Base-by-base conservation (phyloP, 2,797 vertebrate species). In the Enteromius fasciolatus region DNA sequence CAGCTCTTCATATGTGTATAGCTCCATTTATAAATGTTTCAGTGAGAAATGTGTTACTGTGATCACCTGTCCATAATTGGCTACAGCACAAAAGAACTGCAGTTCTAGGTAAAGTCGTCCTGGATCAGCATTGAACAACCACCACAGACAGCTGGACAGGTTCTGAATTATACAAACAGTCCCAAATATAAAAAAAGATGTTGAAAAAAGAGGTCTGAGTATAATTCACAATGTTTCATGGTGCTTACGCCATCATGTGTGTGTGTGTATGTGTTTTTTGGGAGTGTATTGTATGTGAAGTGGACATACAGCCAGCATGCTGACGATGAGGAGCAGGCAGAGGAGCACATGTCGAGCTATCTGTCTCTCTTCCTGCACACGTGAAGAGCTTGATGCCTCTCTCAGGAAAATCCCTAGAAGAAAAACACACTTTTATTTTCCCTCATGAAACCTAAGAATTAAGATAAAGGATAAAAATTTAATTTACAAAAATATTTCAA, bases 71-170 rank as follows among this genome's bases (percentile, higher is more conserved):
- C 97, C 98, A 87, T 98, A 99, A 93, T 99, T 99, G 83, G 96
- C 96, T 68, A 98, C 96, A 1, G 97, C 97, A 86, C 98, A 99
- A 93, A 99, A 99, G 92, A 99, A 99, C 92, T 99, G 98, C 78
- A 99, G 89, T 77, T 99, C 98, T 15, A 99, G 95, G 85, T 99
- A 99, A 0, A 99, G 96, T 44, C 96, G 95, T 64, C 98, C 98
- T 68, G 98, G 97, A 88, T 98, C 96, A 75, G 93, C 94, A 90
- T 97, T 98, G 88, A 98, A 97, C 61, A 99, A 87, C 97, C 98
- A 99, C 98, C 98, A 99, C 82, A 99, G 94, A 89, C 97, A 99
- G 90, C 97, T 99, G 86, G 97, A 99, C 86, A 99, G 93, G 89
- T 99, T 99, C 98, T 99, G 77, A 72, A 73, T 28, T 8, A 25